Evolutionary conservation across 2,797 vertebrate genomes (phyloP).

Genomic region (Gymnopithys bicolor): DNA sequence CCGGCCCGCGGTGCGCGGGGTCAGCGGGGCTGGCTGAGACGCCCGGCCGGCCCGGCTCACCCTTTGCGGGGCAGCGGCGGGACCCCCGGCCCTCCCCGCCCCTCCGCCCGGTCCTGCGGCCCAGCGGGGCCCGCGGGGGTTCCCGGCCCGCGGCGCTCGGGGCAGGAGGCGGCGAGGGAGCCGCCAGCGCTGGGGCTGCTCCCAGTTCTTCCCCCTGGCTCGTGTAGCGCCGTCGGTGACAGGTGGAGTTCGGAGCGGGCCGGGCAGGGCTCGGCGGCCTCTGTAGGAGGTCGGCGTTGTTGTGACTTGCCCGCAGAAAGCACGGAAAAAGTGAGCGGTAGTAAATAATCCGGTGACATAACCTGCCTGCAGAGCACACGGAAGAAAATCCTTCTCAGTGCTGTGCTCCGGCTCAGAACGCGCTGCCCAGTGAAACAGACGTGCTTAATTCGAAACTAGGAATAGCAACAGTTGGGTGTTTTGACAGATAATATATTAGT

Average conservation of each 20-base stretch:
- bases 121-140: background rate
- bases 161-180: background rate
- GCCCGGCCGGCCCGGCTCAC: background rate
- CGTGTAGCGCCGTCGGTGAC: background rate
- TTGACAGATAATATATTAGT: background rate
- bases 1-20: background rate
- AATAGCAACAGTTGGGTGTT: slow-evolving; percentile 13
- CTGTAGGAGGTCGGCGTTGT: no score
- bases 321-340: background rate
- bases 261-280: background rate
- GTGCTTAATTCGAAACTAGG: background rate
- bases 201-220: fast-evolving
- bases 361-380: background rate
- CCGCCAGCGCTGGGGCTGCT: no score
- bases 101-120: background rate
- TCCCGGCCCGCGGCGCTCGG: background rate
- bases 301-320: background rate
- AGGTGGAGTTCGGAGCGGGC: background rate
- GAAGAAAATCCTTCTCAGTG: background rate
- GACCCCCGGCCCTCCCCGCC: background rate
- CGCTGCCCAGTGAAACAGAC: fast-evolving
- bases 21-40: no score
- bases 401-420: background rate
- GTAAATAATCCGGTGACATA: background rate
- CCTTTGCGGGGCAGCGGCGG: background rate